Evolutionary conservation across 1,140 invertebrate genomes (phyloP).

Genomic region (Drosophila sturtevanti): DNA sequence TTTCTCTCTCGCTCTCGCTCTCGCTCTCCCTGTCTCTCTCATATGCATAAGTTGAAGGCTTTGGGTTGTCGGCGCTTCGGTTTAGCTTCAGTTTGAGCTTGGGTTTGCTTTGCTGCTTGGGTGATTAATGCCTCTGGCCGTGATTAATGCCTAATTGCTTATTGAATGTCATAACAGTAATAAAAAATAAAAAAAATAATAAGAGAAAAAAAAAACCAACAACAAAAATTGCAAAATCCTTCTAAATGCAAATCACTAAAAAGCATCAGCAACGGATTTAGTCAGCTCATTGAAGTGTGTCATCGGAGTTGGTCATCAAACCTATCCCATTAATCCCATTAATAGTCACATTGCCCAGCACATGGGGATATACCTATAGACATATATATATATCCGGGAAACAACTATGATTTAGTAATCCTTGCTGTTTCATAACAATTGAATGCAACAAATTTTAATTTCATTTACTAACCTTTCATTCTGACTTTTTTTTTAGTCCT

Average conservation of each 20-base stretch:
- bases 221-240: slow-evolving; percentile 59
- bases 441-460: too few species aligned
- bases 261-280: not conserved
- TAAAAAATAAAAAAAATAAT: slow-evolving; percentile 43
- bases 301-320: slow-evolving; percentile 7
- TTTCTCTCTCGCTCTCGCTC: not conserved
- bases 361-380: not conserved
- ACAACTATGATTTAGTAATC: too few species aligned
- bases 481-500: too few species aligned
- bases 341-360: not conserved
- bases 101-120: not conserved
- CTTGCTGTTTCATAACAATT: too few species aligned
- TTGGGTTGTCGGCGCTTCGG: slow-evolving; percentile 48
- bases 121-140: slow-evolving; percentile 37
- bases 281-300: not conserved
- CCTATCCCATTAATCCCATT: not conserved
- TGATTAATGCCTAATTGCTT: slow-evolving; percentile 78
- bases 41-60: slow-evolving; percentile 70
- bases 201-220: slow-evolving; percentile 42
- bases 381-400: too few species aligned
- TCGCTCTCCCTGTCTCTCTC: slow-evolving; percentile 20
- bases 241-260: slow-evolving; percentile 65
- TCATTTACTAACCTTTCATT: too few species aligned
- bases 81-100: slow-evolving; percentile 37
- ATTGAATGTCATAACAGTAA: slow-evolving; percentile 79